These are phyloP conservation scores for Lonchura striata DNA, from an alignment of 2,113 vertebrate genomes.

Conservation along the genomic window DNA sequence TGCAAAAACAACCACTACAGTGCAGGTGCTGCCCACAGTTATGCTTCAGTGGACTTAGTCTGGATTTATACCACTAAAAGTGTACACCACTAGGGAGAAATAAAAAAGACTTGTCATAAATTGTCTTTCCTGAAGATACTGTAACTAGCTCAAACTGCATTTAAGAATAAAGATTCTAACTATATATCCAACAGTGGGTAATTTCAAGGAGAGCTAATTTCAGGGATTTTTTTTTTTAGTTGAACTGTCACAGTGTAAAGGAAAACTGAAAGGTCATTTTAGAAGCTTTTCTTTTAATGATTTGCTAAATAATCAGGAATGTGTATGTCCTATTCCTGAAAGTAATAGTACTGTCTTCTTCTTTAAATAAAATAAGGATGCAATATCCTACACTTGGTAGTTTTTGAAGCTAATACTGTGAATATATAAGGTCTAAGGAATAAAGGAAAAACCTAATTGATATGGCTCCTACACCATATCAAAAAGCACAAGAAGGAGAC, in stretches of 20 bases:
- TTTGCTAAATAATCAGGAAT: neutral
- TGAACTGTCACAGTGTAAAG: neutral
- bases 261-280: neutral
- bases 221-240: neutral
- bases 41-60: neutral
- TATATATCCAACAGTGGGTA: neutral
- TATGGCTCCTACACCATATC: fast-evolving
- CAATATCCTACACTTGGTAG: neutral
- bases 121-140: neutral
- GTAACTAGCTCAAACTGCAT: neutral
- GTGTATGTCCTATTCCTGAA: neutral
- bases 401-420: neutral
- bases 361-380: neutral
- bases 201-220: neutral
- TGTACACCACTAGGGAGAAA: neutral
- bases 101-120: neutral
- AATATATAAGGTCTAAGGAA: neutral
- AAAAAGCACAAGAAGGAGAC: neutral
- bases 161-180: neutral
- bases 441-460: neutral
- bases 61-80: neutral
- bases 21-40: neutral
- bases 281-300: neutral
- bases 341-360: neutral
- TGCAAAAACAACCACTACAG: neutral